Percentiles rank a stretch among this genome's conserved stretches.
phyloP scores from a whole-genome alignment of 2,113 vertebrate species.

The Plotosus lineatus region DNA sequence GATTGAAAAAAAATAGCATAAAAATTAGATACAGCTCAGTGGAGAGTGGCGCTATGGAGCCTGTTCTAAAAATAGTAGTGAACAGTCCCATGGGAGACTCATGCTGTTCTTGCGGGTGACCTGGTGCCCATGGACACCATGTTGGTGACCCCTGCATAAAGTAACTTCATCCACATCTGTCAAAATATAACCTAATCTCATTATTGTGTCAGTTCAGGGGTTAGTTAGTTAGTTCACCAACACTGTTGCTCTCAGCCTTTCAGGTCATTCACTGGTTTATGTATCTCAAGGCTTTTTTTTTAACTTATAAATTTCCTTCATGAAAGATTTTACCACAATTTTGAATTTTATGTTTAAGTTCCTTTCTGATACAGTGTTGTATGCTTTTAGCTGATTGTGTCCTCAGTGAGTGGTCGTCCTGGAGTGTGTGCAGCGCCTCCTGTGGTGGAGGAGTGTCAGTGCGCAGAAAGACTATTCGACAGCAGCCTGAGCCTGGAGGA shows the following conservation, averaged over 20 bases:
- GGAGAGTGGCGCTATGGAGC: no score
- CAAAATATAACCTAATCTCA: no score
- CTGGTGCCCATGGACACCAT: no score
- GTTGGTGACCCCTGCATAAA: no score
- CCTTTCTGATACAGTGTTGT: neutral
- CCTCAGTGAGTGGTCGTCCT: slow-evolving; percentile 76
- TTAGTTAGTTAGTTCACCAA: neutral
- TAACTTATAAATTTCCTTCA: neutral
- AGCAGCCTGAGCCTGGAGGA: slow-evolving; percentile 63
- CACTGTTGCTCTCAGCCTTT: no score
- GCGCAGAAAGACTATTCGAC: slow-evolving; percentile 68
- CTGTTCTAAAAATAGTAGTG: no score
- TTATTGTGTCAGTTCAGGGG: no score
- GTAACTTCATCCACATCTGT: no score
- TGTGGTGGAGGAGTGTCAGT: slow-evolving; percentile 72
- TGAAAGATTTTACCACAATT: neutral
- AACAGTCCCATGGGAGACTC: no score
- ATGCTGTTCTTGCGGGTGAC: no score
- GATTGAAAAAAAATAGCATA: no score
- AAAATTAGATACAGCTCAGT: no score
- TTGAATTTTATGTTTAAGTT: neutral
- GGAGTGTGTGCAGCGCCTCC: slow-evolving; percentile 77
- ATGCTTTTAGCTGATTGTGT: slow-evolving; percentile 66
- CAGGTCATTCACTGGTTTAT: neutral
- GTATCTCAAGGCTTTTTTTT: neutral